These are phyloP conservation scores for Urophycis tenuis DNA, from an alignment of 2,797 vertebrate genomes.

Conservation along the genomic window DNA sequence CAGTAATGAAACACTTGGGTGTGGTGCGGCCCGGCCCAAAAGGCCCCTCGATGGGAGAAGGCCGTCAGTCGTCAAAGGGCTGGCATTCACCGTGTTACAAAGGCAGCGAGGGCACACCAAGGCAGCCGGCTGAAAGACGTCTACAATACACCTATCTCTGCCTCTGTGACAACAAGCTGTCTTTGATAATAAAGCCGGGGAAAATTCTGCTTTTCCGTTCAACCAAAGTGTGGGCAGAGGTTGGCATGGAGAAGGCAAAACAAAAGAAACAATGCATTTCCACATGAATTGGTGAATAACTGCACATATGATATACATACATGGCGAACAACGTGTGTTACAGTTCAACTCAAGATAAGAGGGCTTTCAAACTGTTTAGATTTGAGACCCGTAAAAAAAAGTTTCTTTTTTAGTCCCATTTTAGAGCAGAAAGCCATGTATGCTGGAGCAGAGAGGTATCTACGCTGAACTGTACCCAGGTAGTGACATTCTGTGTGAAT, in stretches of 20 bases:
- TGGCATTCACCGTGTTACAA: not conserved
- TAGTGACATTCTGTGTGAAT: too few species aligned
- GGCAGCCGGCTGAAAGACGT: not conserved
- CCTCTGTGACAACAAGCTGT: too few species aligned
- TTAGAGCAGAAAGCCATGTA: not conserved
- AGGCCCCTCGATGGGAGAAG: not conserved
- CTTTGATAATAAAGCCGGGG: too few species aligned
- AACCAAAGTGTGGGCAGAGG: constrained; percentile 13
- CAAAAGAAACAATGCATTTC: constrained; percentile 19
- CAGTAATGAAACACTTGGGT: too few species aligned
- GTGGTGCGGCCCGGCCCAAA: too few species aligned
- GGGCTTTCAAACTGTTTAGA: not conserved
- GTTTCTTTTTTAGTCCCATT: not conserved
- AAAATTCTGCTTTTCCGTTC: constrained; percentile 7
- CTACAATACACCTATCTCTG: too few species aligned
- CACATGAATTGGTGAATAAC: constrained; percentile 37
- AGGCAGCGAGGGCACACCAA: not conserved
- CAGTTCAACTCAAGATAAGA: not conserved
- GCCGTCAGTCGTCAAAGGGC: not conserved
- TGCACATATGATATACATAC: constrained; percentile 25
- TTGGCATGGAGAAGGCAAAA: not conserved
- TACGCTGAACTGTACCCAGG: not conserved
- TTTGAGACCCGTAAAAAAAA: not conserved
- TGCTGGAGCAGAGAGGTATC: not conserved
- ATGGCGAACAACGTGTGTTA: constrained; percentile 21